Base-by-base conservation (phyloP, 2,888 invertebrate species). In the Cephus spinipes region DNA sequence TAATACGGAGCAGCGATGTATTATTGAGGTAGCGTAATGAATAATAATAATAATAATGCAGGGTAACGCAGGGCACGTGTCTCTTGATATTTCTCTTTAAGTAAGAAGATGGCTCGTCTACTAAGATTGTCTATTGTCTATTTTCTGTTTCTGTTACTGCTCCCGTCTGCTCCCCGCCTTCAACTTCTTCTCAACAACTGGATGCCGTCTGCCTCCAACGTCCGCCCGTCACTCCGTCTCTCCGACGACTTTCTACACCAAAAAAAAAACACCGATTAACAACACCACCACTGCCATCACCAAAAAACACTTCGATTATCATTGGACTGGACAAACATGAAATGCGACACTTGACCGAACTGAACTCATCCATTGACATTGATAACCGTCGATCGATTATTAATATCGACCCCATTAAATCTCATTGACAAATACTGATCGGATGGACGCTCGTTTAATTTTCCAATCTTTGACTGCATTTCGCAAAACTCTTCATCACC, bases 101-200 rank as follows among this genome's bases (percentile, higher is more conserved):
- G 83, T 84, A 83, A 79, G 79, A 84, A 82, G 81, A 83, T 83
- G 87, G 87, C 89, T 89, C 88, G 89, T 88, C 89, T 87, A 89
- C 86, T 90, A 90, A 90, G 88, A 89, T 89, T 88, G 89, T 89
- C 90, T 90, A 86, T 90, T 89, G 89, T 89, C 90, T 90, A 88
- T 90, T 91, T 91, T 91, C 90, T 91, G 90, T 91, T 91, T 91
- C 91, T 91, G 91, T 91, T 91, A 90, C 90, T 90, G 91, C 87
- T 91, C 91, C 91, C 89, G 91, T 87, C 91, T 91, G 91, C 88
- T 91, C 90, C 91, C 89, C 84, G 90, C 90, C 91, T 91, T 87
- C 91, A 90, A 91, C 89, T 76, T 90, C 89, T 91, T 91, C 89
- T 90, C 89, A 91, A 91, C 91, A 90, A 90, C 91, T 91, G 91